A percentile compares a stretch with the other conserved stretches of the same genome.
Conservation (phyloP, 2,888 invertebrate species). For the Coecobrya sp. region DNA sequence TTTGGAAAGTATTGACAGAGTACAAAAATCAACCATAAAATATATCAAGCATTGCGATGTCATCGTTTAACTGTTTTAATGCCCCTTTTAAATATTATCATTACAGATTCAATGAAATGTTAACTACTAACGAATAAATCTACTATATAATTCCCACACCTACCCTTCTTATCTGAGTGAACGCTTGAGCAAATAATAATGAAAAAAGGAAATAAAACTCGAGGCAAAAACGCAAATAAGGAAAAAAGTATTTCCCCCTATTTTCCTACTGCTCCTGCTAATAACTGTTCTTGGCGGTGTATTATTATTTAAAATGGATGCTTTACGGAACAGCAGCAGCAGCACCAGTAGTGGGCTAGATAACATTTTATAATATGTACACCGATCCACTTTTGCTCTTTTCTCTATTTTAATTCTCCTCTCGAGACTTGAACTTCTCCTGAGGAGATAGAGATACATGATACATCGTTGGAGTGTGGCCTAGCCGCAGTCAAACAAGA, state of each 20-base stretch:
- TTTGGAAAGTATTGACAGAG: background rate
- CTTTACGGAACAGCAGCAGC: background rate
- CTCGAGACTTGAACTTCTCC: conserved; percentile 60
- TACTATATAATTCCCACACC: background rate
- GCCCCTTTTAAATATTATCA: background rate
- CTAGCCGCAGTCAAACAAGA: background rate
- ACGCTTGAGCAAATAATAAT: conserved; percentile 54
- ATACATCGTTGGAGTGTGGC: background rate
- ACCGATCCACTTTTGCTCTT: conserved; percentile 31
- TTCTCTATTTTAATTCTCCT: conserved; percentile 72
- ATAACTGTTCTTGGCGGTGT: background rate
- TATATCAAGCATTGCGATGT: background rate
- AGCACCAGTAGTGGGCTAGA: background rate
- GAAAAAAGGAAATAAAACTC: conserved; percentile 32
- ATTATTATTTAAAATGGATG: conserved; percentile 6
- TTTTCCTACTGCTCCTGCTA: background rate
- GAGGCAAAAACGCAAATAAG: conserved; percentile 54
- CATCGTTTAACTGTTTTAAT: background rate
- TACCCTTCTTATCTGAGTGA: background rate
- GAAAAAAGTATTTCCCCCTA: conserved; percentile 9
- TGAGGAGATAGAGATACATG: background rate
- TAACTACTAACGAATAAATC: background rate
- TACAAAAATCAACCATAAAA: background rate
- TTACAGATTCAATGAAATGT: background rate
- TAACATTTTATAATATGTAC: background rate